phyloP scores from a whole-genome alignment of 2,113 vertebrate species.

The Panthera leo region DNA sequence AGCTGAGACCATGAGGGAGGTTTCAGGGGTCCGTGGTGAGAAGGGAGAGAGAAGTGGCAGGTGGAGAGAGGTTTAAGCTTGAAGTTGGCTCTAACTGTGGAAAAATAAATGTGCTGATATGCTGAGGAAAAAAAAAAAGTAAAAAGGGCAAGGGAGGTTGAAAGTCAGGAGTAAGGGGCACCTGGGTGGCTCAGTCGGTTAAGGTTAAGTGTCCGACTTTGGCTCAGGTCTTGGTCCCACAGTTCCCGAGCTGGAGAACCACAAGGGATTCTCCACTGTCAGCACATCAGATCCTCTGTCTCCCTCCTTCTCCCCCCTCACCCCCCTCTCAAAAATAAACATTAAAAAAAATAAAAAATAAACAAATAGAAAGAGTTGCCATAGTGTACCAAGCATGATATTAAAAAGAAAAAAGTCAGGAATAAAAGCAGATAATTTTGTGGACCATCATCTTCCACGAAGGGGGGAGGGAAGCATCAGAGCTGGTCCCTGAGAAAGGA shows the following conservation, averaged over 20 bases:
- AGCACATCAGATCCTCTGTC: too few relatives aligned
- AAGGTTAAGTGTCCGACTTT: too few relatives aligned
- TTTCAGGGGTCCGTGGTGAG: not conserved
- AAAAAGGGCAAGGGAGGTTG: not conserved
- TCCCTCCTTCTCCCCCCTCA: too few relatives aligned
- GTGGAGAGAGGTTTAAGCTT: not conserved
- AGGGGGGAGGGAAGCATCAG: not conserved
- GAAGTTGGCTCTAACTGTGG: not conserved
- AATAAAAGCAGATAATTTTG: not conserved
- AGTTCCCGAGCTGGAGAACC: too few relatives aligned
- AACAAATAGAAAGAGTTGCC: too few relatives aligned
- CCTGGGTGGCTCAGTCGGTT: too few relatives aligned
- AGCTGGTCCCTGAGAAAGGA: not conserved
- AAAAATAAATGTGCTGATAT: not conserved
- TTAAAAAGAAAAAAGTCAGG: not conserved
- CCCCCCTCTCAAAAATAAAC: too few relatives aligned
- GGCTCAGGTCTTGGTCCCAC: too few relatives aligned
- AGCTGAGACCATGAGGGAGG: fast-evolving
- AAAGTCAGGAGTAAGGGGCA: not conserved
- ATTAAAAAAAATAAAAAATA: too few relatives aligned
- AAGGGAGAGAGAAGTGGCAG: not conserved
- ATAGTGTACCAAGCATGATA: too few relatives aligned
- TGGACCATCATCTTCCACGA: not conserved
- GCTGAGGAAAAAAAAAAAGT: not conserved
- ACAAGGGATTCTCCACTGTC: too few relatives aligned